These are phyloP conservation scores for Tyrophagus putrescentiae DNA, from an alignment of 1,140 invertebrate species.

Conservation along the genomic window DNA sequence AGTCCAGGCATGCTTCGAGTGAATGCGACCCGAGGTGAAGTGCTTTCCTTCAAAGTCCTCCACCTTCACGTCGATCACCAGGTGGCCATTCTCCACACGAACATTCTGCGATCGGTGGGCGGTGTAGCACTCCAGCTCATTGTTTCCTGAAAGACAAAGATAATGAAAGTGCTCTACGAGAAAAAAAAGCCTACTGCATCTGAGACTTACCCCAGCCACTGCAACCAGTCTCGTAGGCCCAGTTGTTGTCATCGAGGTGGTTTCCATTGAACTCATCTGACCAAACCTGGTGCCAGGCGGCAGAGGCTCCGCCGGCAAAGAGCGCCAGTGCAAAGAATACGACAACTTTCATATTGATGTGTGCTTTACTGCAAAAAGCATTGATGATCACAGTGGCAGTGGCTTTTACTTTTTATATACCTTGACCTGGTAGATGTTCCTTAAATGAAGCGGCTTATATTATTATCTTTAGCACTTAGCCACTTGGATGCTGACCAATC, in stretches of 20 bases:
- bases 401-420: neutral
- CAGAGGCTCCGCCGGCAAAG: neutral
- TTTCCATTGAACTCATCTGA: conserved; percentile 23
- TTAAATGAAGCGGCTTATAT: no score
- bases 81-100: conserved; percentile 15
- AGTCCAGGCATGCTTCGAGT: conserved; percentile 8
- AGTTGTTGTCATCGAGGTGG: conserved; percentile 17
- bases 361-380: neutral
- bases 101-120: conserved; percentile 12
- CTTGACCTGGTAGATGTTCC: no score
- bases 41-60: neutral
- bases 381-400: neutral
- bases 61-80: conserved; percentile 14
- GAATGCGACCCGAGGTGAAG: conserved; percentile 14
- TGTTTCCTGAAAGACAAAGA: neutral
- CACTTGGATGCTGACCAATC: no score
- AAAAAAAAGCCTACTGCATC: no score
- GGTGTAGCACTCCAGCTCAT: conserved; percentile 15
- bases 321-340: neutral
- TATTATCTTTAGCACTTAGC: no score
- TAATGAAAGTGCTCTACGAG: no score
- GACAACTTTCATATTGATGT: neutral
- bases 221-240: conserved; percentile 19
- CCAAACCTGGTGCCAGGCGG: conserved; percentile 22
- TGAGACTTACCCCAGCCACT: conserved; percentile 15